Conservation (phyloP, 2,888 invertebrate species). For the Noctua pronuba region DNA sequence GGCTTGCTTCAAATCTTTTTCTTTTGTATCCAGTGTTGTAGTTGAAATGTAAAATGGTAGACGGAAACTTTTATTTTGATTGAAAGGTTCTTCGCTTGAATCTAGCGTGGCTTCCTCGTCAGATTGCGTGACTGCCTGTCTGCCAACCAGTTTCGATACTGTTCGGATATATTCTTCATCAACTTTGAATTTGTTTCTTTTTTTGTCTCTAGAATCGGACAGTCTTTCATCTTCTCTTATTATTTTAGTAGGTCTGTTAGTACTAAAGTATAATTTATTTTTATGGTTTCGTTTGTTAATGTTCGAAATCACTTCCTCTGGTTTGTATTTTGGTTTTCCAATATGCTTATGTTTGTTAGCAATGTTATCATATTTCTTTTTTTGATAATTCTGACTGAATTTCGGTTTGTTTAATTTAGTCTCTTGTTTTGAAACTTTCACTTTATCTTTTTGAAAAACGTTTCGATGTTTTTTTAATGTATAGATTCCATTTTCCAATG, state of each 20-base stretch:
- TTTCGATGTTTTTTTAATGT: neutral
- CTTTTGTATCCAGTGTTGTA: neutral
- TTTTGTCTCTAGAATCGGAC: neutral
- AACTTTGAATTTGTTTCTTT: neutral
- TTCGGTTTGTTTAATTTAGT: neutral
- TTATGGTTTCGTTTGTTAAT: neutral
- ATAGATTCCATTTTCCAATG: neutral
- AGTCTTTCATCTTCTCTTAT: neutral
- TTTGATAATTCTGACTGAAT: neutral
- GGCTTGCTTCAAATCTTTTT: neutral
- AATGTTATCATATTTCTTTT: neutral
- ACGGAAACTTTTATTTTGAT: neutral
- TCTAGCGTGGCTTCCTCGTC: neutral
- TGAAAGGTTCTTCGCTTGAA: neutral
- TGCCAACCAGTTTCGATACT: neutral
- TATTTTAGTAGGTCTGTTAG: neutral
- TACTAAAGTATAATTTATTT: neutral
- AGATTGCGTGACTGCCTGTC: neutral
- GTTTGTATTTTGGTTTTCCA: neutral
- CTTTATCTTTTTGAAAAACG: neutral
- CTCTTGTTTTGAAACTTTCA: neutral
- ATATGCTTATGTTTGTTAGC: neutral
- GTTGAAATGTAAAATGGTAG: slow-evolving; percentile 32
- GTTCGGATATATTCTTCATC: neutral
- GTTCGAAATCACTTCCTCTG: neutral